phyloP scores from a whole-genome alignment of 1,140 invertebrate species.

The Sycophaga agraensis region DNA sequence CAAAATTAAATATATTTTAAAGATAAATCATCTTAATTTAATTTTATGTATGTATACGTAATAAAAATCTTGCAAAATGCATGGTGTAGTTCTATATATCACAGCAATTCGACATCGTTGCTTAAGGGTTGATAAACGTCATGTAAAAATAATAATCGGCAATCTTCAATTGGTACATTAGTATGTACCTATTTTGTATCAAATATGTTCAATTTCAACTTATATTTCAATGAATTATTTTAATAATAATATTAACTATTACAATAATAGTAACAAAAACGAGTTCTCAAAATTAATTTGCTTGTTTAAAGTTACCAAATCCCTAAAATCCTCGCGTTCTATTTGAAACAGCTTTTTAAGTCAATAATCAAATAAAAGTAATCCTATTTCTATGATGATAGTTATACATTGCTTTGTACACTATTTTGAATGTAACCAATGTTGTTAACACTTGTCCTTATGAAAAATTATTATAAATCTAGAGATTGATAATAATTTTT shows the following conservation, averaged over 20 bases:
- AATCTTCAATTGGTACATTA: not conserved
- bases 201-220: not conserved
- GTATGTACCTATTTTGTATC: constrained; percentile 17
- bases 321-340: not conserved
- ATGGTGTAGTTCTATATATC: not conserved
- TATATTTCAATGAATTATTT: constrained; percentile 1
- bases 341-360: not conserved
- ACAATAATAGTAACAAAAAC: constrained; percentile 14
- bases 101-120: constrained; percentile 21
- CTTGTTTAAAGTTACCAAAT: constrained; percentile 14
- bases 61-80: not conserved
- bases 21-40: constrained; percentile 14
- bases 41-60: not conserved
- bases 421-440: not conserved
- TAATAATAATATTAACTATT: constrained; percentile 20
- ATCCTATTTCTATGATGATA: not conserved
- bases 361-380: not conserved
- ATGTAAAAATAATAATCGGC: constrained; percentile 14
- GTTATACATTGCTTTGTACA: no score
- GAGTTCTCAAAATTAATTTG: not conserved
- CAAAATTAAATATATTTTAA: no score
- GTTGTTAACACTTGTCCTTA: constrained; percentile 2
- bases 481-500: not conserved
- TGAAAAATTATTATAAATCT: constrained; percentile 8
- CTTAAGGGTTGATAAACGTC: constrained; percentile 12